phyloP scores from a whole-genome alignment of 92 coral and sea anemone species.

The Galaxea fascicularis region DNA sequence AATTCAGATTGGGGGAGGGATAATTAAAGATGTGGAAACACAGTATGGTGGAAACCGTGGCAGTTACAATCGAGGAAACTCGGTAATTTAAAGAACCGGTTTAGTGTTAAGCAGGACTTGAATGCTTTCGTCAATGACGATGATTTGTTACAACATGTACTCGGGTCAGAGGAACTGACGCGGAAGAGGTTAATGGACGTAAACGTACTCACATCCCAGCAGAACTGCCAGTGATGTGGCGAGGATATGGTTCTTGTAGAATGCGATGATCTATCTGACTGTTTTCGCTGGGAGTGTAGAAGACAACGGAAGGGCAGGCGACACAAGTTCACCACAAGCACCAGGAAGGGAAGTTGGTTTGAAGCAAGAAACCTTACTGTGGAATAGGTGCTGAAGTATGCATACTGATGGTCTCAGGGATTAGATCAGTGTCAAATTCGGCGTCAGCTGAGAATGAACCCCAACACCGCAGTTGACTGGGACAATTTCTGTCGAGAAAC shows the following conservation, averaged over 20 bases:
- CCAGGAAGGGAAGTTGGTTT: conserved; percentile 67
- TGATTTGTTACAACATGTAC: not conserved
- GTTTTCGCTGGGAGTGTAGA: conserved; percentile 34
- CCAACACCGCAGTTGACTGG: conserved; percentile 69
- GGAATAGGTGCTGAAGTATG: conserved; percentile 54
- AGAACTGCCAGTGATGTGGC: conserved; percentile 11
- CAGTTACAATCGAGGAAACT: no score
- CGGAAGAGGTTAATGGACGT: conserved; percentile 29
- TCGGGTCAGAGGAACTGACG: not conserved
- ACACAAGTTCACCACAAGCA: conserved; percentile 5
- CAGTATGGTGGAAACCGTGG: no score
- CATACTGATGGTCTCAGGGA: conserved; percentile 70
- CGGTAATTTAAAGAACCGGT: no score
- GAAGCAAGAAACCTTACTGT: conserved; percentile 64
- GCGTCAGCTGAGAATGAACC: conserved; percentile 27
- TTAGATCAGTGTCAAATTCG: conserved; percentile 51
- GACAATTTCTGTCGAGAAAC: conserved; percentile 67
- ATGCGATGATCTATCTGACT: conserved; percentile 25
- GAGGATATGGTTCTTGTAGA: conserved; percentile 16
- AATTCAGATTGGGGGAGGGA: no score
- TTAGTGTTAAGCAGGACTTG: not conserved
- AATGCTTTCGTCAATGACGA: not conserved
- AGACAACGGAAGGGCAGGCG: conserved; percentile 1
- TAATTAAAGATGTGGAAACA: no score
- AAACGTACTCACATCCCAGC: conserved; percentile 6